phyloP scores from a whole-genome alignment of 2,113 vertebrate genomes.

The Delphinus delphis region DNA sequence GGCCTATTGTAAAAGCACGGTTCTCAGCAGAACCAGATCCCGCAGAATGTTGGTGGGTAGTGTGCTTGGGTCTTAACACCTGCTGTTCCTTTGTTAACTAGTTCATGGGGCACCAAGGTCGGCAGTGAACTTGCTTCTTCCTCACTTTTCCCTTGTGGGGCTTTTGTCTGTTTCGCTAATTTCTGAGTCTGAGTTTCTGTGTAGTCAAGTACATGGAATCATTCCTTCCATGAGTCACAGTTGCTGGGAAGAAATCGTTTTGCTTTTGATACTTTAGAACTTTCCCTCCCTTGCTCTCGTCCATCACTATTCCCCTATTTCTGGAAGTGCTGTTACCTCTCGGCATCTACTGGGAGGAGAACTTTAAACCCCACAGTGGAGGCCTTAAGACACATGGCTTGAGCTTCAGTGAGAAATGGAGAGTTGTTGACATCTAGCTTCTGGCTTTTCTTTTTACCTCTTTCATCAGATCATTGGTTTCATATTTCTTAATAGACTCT shows the following conservation, averaged over 20 bases:
- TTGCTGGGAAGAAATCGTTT: too few relatives aligned
- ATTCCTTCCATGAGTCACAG: background rate
- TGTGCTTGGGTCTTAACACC: background rate
- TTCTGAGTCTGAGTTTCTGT: background rate
- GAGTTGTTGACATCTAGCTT: background rate
- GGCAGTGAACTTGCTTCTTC: accelerated
- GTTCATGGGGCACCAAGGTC: accelerated
- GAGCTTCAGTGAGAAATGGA: too few relatives aligned
- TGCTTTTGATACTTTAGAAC: background rate
- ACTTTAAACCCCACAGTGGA: background rate
- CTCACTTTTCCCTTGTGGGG: background rate
- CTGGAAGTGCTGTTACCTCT: background rate
- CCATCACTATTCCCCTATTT: background rate
- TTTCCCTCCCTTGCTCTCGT: accelerated
- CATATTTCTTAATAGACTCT: background rate
- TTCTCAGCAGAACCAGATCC: background rate
- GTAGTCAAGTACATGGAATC: too few relatives aligned
- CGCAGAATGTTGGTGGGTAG: background rate
- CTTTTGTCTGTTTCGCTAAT: background rate
- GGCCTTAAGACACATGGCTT: background rate
- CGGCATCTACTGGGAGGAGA: background rate
- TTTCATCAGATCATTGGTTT: background rate
- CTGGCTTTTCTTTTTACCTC: background rate
- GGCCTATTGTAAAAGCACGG: background rate
- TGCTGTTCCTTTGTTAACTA: background rate